Evolutionary conservation across 2,797 vertebrate species (phyloP).

Genomic region (Acropternis orthonyx): DNA sequence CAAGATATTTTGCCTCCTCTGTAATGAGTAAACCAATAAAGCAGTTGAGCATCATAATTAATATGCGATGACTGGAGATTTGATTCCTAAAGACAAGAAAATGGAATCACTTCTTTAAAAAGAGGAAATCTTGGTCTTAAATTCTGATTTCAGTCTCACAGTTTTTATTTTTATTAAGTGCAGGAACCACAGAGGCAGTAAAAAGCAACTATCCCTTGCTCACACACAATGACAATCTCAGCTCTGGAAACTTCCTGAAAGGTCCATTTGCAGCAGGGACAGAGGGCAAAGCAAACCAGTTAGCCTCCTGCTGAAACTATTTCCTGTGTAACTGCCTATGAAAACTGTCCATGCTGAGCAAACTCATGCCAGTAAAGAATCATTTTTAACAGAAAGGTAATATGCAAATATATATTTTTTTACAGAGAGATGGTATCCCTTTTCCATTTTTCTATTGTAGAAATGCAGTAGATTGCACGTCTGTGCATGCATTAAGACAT

Average conservation of each 20-base stretch:
- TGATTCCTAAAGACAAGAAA: background rate
- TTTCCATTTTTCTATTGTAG: background rate
- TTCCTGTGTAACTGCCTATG: background rate
- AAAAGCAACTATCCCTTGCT: background rate
- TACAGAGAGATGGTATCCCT: background rate
- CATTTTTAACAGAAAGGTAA: background rate
- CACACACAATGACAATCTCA: background rate
- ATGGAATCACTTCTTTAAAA: background rate
- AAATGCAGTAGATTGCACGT: rapidly evolving
- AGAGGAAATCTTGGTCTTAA: background rate
- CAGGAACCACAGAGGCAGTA: background rate
- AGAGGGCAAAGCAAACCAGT: background rate
- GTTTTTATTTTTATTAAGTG: background rate
- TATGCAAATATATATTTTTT: background rate
- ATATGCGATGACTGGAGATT: background rate
- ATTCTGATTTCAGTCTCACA: background rate
- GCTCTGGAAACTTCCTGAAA: background rate
- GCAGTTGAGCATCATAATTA: background rate
- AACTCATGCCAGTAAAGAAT: background rate
- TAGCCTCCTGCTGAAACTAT: background rate
- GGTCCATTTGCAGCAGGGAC: background rate
- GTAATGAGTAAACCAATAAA: background rate
- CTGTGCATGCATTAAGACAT: background rate
- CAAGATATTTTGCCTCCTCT: background rate
- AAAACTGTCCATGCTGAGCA: background rate